These are phyloP conservation scores for Thamnophis elegans DNA, from an alignment of 2,797 vertebrate genomes.

Conservation along the genomic window DNA sequence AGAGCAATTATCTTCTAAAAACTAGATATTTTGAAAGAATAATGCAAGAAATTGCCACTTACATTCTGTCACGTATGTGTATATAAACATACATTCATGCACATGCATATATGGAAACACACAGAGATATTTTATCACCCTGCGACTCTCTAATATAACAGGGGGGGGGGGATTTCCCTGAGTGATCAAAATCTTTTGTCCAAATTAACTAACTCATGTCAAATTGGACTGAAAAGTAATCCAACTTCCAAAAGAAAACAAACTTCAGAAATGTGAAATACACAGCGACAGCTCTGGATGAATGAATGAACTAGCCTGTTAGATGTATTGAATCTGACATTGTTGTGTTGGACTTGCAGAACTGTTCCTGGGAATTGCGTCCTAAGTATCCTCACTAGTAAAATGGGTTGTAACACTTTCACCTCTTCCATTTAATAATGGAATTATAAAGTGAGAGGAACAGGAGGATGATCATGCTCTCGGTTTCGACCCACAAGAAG, in stretches of 20 bases:
- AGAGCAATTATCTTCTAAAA: constrained; percentile 1
- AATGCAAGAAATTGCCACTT: accelerated
- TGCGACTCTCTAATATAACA: constrained; percentile 30
- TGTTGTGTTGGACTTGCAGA: constrained; percentile 37
- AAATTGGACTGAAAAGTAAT: constrained; percentile 25
- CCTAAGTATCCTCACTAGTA: background rate
- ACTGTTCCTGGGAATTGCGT: constrained; percentile 31
- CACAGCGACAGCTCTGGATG: constrained; percentile 15
- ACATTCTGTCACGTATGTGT: accelerated
- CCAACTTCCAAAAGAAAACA: constrained; percentile 32
- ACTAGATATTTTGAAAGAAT: background rate
- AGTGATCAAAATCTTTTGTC: constrained; percentile 55
- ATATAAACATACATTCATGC: background rate
- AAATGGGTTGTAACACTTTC: constrained; percentile 37
- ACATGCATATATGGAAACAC: background rate
- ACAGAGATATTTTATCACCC: background rate
- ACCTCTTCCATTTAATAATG: constrained; percentile 31
- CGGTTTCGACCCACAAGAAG: background rate
- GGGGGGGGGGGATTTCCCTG: background rate
- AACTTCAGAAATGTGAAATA: constrained; percentile 27
- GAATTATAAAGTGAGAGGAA: background rate
- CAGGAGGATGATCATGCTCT: background rate
- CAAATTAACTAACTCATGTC: constrained; percentile 38
- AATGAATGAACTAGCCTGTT: constrained; percentile 12
- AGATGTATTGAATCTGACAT: constrained; percentile 34